Percentiles rank a stretch among this genome's conserved stretches.
Evolutionary conservation across 2,797 vertebrate species (phyloP).

Genomic region (Cheirogaleus major): DNA sequence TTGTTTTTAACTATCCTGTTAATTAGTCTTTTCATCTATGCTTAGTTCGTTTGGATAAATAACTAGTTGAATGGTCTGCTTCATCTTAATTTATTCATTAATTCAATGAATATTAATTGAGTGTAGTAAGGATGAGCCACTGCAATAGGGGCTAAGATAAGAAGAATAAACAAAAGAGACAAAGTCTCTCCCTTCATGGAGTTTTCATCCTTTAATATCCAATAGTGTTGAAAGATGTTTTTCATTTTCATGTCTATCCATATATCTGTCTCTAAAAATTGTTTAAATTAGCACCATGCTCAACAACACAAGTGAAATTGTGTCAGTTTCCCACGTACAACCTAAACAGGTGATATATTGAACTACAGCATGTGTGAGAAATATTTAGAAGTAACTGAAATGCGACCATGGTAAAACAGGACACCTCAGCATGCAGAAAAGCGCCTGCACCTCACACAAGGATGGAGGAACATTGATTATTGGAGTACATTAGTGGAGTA

Average conservation of each 20-base stretch:
- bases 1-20: neutral
- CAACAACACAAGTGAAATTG: neutral
- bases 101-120: neutral
- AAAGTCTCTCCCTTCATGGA: neutral
- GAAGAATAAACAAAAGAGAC: neutral
- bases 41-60: neutral
- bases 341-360: neutral
- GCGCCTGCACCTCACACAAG: neutral
- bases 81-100: neutral
- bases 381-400: neutral
- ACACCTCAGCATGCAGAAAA: neutral
- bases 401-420: neutral
- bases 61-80: neutral
- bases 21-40: neutral
- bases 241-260: neutral
- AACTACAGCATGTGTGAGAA: neutral
- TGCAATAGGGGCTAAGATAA: neutral
- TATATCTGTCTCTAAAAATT: neutral
- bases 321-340: neutral
- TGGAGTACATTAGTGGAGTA: too few relatives aligned
- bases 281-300: neutral
- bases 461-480: neutral
- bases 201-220: neutral
- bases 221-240: neutral
- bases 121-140: neutral